Evolutionary conservation across 2,113 vertebrate genomes (phyloP).

Genomic region (Ageneiosus marmoratus): DNA sequence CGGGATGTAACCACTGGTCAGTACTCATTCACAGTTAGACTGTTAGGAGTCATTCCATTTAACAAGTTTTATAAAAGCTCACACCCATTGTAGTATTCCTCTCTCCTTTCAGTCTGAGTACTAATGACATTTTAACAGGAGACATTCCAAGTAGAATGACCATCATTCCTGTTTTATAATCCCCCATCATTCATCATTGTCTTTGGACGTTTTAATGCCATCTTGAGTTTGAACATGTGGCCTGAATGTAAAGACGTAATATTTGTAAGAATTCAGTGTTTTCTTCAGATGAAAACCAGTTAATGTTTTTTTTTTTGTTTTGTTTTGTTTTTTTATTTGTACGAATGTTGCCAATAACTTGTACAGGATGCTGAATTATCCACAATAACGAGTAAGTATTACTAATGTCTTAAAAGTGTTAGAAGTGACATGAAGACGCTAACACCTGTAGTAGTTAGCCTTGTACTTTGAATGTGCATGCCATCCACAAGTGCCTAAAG

Average conservation of each 20-base stretch:
- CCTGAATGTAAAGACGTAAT: background rate
- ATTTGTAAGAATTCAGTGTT: background rate
- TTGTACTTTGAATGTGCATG: background rate
- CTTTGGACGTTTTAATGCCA: background rate
- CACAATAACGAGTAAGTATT: background rate
- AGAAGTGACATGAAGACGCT: constrained; percentile 9
- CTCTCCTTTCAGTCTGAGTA: background rate
- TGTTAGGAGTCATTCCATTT: background rate
- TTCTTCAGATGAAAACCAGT: background rate
- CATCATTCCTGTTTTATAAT: background rate
- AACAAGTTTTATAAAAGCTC: background rate
- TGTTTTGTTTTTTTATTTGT: background rate
- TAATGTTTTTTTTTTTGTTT: background rate
- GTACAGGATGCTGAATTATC: background rate
- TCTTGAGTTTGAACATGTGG: background rate
- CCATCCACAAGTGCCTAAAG: constrained; percentile 20
- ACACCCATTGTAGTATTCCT: background rate
- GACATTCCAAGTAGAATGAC: background rate
- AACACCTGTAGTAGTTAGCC: background rate
- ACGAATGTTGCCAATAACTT: background rate
- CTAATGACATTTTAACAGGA: background rate
- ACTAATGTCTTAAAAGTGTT: constrained; percentile 35
- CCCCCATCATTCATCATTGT: background rate
- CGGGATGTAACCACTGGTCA: no score
- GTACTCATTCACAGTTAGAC: background rate